Evolutionary conservation across 1,140 invertebrate genomes (phyloP).

Genomic region (Drosophila nigrodunni): DNA sequence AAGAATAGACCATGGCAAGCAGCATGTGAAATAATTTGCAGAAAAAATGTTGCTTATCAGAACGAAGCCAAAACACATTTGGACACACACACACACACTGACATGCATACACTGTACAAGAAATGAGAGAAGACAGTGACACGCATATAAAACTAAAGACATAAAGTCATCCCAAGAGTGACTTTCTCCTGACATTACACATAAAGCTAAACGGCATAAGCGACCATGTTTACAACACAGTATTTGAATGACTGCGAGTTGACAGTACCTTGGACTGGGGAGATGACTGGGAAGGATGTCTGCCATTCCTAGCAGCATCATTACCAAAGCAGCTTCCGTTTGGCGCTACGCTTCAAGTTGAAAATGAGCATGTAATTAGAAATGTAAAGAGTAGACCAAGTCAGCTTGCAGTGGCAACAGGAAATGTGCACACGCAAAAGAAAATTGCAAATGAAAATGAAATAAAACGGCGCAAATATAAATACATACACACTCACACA

Average conservation of each 20-base stretch:
- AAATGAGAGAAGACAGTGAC: conserved; percentile 12
- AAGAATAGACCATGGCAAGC: conserved; percentile 11
- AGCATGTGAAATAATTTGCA: conserved; percentile 56
- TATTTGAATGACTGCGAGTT: conserved; percentile 16
- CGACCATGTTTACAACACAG: conserved; percentile 46
- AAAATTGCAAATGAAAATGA: conserved; percentile 71
- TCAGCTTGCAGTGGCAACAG: conserved; percentile 37
- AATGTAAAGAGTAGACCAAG: conserved; percentile 61
- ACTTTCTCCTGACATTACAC: conserved; percentile 1
- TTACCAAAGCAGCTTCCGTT: conserved; percentile 50
- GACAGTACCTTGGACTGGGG: neutral
- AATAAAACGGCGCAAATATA: conserved; percentile 72
- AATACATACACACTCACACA: conserved; percentile 45
- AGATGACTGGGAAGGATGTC: neutral
- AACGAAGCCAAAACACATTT: conserved; percentile 5
- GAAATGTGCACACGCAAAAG: conserved; percentile 68
- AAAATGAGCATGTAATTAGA: conserved; percentile 74
- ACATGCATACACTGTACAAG: no score
- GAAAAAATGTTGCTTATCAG: conserved; percentile 49
- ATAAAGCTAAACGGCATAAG: conserved; percentile 51
- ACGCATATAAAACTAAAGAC: conserved; percentile 55
- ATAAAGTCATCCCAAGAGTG: conserved; percentile 36
- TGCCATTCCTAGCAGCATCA: conserved; percentile 26
- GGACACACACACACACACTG: neutral
- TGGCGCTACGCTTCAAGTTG: conserved; percentile 57